A percentile compares a stretch with the other conserved stretches of the same genome.
Evolutionary conservation across 1,140 invertebrate species (phyloP).

Genomic region (Drosophila guanche): DNA sequence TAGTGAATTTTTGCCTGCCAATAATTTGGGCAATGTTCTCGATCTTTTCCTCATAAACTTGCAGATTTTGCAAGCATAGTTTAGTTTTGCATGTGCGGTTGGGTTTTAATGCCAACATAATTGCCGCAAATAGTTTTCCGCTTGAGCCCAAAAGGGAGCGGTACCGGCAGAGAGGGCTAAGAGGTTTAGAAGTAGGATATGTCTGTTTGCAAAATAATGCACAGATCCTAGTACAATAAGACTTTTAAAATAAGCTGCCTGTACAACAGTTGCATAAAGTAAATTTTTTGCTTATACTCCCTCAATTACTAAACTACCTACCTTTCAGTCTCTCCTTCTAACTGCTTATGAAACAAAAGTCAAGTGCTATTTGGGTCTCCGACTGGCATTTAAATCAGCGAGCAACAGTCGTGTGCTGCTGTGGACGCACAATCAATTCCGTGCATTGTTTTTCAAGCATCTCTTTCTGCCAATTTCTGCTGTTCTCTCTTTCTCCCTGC

Average conservation of each 20-base stretch:
- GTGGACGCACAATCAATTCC: constrained; percentile 62
- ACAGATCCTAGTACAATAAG: too few species aligned
- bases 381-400: constrained; percentile 59
- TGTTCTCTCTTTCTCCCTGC: background rate
- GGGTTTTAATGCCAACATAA: constrained; percentile 65
- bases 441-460: constrained; percentile 63
- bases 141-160: constrained; percentile 22
- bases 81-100: constrained; percentile 57
- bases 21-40: constrained; percentile 57
- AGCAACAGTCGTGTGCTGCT: constrained; percentile 14
- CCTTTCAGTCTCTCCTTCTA: background rate
- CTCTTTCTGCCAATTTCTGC: constrained; percentile 1
- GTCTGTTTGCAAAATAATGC: constrained; percentile 33
- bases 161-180: background rate
- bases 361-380: constrained; percentile 48
- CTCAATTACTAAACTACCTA: too few species aligned
- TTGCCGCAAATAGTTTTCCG: constrained; percentile 64
- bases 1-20: constrained; percentile 52
- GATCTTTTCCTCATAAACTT: constrained; percentile 64
- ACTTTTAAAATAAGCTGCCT: too few species aligned
- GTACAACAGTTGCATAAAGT: too few species aligned
- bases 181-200: constrained; percentile 7
- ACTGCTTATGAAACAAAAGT: constrained; percentile 71
- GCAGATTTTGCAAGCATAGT: constrained; percentile 53
- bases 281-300: too few species aligned